Base-by-base conservation (phyloP, 2,888 invertebrate genomes). In the Osmoderma eremita region DNA sequence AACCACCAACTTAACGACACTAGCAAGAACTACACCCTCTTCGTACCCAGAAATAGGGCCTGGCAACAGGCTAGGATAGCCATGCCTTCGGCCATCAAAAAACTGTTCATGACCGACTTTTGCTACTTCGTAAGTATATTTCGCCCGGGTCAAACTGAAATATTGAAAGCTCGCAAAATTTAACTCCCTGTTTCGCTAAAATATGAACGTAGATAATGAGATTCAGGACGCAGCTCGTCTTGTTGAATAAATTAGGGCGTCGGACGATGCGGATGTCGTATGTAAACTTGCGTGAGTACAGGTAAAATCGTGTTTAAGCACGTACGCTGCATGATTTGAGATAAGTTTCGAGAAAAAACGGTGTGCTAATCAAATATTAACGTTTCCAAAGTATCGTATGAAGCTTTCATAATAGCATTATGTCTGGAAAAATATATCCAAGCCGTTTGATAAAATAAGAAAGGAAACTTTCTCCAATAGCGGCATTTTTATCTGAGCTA, bases 41-140 rank as follows among this genome's bases (percentile, higher is more conserved):
- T 97, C 78, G 95, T 94, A 8, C 97, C 97, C 0, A 88, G 92
- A 38, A 92, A 98, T 79, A 90, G 89, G 77, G 97, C 95, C 62
- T 97, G 97, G 97, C 85, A 88, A 56, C 88, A 90, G 75, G 90
- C 92, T 73, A 88, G 89, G 80, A 85, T 88, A 64, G 86, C 87
- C 71, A 89, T 90, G 76, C 95, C 95, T 4, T 92, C 94, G 3
- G 89, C 91, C 12, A 90, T 91, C 81, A 93, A 93, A 82, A 93
- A 93, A 77, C 85, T 96, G 49, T 93, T 93, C 78, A 91, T 91
- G 88, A 87, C 88, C 69, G 91, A 91, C 71, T 93, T 88, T 79
- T 86, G 89, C 69, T 93, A 94, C 82, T 91, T 91, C 79, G 94
- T 94, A 84, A 87, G 87, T 83, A 65, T 36, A 65, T 38, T 48